phyloP scores from a whole-genome alignment of 2,113 vertebrate genomes.

The Girardinichthys multiradiatus region DNA sequence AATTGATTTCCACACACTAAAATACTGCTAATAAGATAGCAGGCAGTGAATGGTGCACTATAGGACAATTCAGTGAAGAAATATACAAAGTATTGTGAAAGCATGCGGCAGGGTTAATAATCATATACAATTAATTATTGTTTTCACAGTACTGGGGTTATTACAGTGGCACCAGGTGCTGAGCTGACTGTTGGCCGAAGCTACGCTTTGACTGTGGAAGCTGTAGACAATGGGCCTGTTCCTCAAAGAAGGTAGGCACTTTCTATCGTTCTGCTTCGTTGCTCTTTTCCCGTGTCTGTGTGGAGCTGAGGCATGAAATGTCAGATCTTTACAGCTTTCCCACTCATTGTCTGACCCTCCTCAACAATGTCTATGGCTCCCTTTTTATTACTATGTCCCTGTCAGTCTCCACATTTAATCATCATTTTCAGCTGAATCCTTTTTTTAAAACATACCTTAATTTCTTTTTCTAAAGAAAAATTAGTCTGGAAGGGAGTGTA shows the following conservation, averaged over 20 bases:
- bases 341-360: neutral
- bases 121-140: neutral
- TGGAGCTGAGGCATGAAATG: slow-evolving; percentile 16
- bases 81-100: neutral
- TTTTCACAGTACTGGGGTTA: slow-evolving; percentile 79
- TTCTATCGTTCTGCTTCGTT: slow-evolving; percentile 6
- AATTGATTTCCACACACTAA: neutral
- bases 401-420: neutral
- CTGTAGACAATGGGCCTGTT: slow-evolving; percentile 85
- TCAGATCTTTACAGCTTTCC: slow-evolving; percentile 18
- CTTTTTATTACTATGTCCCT: neutral
- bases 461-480: slow-evolving; percentile 13
- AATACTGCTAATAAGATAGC: neutral
- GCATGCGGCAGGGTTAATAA: neutral
- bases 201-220: slow-evolving; percentile 90
- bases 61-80: neutral
- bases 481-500: slow-evolving; percentile 2
- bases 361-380: neutral
- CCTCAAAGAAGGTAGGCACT: slow-evolving; percentile 86
- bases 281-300: slow-evolving; percentile 1
- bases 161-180: slow-evolving; percentile 83
- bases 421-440: neutral
- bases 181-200: slow-evolving; percentile 81
- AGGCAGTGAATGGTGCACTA: neutral
- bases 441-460: slow-evolving; percentile 24